Evolutionary conservation across 1,140 invertebrate genomes (phyloP).

Genomic region (Apis laboriosa): DNA sequence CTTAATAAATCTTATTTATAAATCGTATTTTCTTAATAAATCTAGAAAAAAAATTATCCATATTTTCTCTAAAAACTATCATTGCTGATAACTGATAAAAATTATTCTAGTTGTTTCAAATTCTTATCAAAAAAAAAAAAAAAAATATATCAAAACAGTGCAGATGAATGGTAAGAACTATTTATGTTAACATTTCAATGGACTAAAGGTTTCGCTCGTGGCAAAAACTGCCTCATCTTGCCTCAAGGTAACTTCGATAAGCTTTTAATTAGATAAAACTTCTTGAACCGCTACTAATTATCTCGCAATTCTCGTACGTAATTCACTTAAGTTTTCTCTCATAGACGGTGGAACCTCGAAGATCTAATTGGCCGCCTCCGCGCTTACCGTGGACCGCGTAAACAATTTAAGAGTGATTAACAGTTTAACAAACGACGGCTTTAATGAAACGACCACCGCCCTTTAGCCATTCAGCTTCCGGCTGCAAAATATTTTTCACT

Average conservation of each 20-base stretch:
- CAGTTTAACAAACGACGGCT: slow-evolving; percentile 41
- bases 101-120: too few relatives aligned
- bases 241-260: slow-evolving; percentile 33
- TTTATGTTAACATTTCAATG: slow-evolving; percentile 20
- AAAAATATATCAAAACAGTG: not conserved
- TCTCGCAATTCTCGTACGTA: slow-evolving; percentile 44
- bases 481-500: slow-evolving; percentile 32
- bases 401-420: slow-evolving; percentile 48
- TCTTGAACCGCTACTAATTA: slow-evolving; percentile 47
- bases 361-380: slow-evolving; percentile 35
- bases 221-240: slow-evolving; percentile 9
- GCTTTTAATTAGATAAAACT: slow-evolving; percentile 52
- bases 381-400: slow-evolving; percentile 12
- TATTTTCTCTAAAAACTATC: too few relatives aligned
- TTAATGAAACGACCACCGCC: slow-evolving; percentile 27
- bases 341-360: slow-evolving; percentile 1
- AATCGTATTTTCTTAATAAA: too few relatives aligned
- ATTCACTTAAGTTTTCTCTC: slow-evolving; percentile 50
- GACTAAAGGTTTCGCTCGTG: not conserved
- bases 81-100: too few relatives aligned
- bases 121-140: too few relatives aligned
- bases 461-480: not conserved
- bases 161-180: not conserved
- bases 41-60: too few relatives aligned
- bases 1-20: too few relatives aligned